A percentile compares a stretch with the other conserved stretches of the same genome.
Conservation (phyloP, 1,140 invertebrate species). For the Catajapyx aquilonaris region DNA sequence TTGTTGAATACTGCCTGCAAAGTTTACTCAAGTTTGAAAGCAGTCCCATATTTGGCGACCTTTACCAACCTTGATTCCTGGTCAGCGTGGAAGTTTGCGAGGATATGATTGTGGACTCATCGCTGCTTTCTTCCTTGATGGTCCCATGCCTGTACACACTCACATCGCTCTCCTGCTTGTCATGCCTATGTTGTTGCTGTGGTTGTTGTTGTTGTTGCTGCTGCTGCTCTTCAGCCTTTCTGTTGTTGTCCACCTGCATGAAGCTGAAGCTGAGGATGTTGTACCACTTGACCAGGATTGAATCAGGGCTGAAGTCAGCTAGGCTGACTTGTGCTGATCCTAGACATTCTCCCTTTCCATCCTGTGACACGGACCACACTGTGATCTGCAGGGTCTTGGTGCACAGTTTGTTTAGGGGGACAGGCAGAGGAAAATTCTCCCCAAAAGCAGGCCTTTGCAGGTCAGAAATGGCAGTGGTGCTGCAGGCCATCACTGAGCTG, state of each 20-base stretch:
- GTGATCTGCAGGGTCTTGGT: slow-evolving; percentile 78
- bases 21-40: no score
- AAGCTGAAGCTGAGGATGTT: slow-evolving; percentile 77
- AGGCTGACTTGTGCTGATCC: slow-evolving; percentile 87
- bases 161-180: slow-evolving; percentile 28
- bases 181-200: slow-evolving; percentile 13
- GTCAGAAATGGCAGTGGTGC: slow-evolving; percentile 48
- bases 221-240: no score
- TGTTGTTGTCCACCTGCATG: slow-evolving; percentile 34
- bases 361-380: slow-evolving; percentile 40
- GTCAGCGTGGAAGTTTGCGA: slow-evolving; percentile 89
- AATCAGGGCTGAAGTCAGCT: slow-evolving; percentile 74
- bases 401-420: slow-evolving; percentile 48
- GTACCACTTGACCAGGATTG: slow-evolving; percentile 73
- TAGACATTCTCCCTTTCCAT: slow-evolving; percentile 59
- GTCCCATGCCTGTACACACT: slow-evolving; percentile 18
- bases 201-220: slow-evolving; percentile 1
- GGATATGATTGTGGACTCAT: slow-evolving; percentile 89
- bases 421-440: slow-evolving; percentile 51
- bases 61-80: slow-evolving; percentile 61
- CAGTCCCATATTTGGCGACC: no score
- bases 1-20: no score
- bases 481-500: slow-evolving; percentile 34
- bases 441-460: slow-evolving; percentile 56
- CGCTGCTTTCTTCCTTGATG: slow-evolving; percentile 74